Percentiles rank a stretch among this genome's conserved stretches.
Evolutionary conservation across 2,797 vertebrate genomes (phyloP).

Genomic region (Sebastes itinus): DNA sequence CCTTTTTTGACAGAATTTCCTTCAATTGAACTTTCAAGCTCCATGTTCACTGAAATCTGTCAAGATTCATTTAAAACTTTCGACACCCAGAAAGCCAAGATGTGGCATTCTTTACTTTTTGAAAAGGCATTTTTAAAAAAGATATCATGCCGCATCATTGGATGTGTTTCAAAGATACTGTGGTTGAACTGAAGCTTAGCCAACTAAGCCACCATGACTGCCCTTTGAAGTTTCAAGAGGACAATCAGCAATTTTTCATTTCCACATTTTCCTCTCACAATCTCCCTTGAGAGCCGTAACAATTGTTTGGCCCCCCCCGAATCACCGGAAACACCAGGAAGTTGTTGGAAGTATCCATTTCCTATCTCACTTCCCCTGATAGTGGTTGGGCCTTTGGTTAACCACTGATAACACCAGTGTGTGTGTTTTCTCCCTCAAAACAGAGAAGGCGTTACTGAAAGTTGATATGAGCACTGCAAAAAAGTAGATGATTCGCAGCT

Average conservation of each 20-base stretch:
- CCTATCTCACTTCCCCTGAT: constrained; percentile 83
- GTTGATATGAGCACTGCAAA: constrained; percentile 41
- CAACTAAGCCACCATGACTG: constrained; percentile 15
- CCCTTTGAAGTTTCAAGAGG: constrained; percentile 20
- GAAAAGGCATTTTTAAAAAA: neutral
- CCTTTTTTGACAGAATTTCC: neutral
- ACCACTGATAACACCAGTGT: constrained; percentile 56
- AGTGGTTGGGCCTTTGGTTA: constrained; percentile 65
- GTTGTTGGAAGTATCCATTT: constrained; percentile 88
- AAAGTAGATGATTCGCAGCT: constrained; percentile 35
- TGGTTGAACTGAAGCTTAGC: constrained; percentile 7
- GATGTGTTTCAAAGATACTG: constrained; percentile 24
- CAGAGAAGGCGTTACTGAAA: constrained; percentile 53
- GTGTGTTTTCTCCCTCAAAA: constrained; percentile 49
- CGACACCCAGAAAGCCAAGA: neutral
- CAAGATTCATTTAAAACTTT: neutral
- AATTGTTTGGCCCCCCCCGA: constrained; percentile 53
- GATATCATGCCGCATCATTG: neutral
- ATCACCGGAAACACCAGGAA: constrained; percentile 86
- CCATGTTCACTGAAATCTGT: neutral
- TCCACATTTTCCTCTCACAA: constrained; percentile 21
- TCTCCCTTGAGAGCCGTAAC: constrained; percentile 52
- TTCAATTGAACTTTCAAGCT: neutral
- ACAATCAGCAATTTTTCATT: constrained; percentile 18
- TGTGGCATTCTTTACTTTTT: neutral